Evolutionary conservation across 2,797 vertebrate species (phyloP), one percentile per base, ranked within the genome.

Genomic region (Cynopterus sphinx): DNA sequence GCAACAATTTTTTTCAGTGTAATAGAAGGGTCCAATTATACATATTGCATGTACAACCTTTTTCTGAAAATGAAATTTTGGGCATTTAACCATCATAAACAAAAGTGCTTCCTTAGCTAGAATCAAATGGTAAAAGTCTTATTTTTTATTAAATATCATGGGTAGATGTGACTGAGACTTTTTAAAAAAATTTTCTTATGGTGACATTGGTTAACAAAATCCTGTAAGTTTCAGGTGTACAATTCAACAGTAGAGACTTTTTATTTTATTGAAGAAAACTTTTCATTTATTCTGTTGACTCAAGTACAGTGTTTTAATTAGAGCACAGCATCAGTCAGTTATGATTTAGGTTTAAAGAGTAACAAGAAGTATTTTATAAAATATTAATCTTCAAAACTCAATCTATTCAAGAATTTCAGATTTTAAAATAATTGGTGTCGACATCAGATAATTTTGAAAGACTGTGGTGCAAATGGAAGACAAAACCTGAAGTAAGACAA

Each of bases 381-480:
- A 94, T 89, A 90, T 88, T 92, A 87, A 96, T 77, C 13, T 65
- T 82, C 70, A 70, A 36, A 90, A 78, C 17, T 41, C 57, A 75
- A 41, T 73, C 33, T 33, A 94, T 51, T 81, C 61, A 91, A 79
- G 78, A 57, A 88, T 79, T 95, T 94, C 70, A 31, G 68, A 88
- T 59, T 84, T 95, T 87, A 67, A 90, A 84, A 59, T 95, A 90
- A 96, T 93, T 90, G 53, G 83, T 85, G 65, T 92, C 70, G 92
- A 73, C 15, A 39, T 75, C 87, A 87, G 65, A 63, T 70, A 51
- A 81, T 53, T 96, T 46, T 46, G 43, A 81, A 94, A 95, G 41
- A n/a, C 24, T 67, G 36, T 6, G n/a, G 36, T 53, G 43, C 33
- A 82, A 88, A 94, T 49, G n/a, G 22, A 74, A 53, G 51, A n/a